phyloP scores from a whole-genome alignment of 2,113 vertebrate genomes.

The Prinia subflava region DNA sequence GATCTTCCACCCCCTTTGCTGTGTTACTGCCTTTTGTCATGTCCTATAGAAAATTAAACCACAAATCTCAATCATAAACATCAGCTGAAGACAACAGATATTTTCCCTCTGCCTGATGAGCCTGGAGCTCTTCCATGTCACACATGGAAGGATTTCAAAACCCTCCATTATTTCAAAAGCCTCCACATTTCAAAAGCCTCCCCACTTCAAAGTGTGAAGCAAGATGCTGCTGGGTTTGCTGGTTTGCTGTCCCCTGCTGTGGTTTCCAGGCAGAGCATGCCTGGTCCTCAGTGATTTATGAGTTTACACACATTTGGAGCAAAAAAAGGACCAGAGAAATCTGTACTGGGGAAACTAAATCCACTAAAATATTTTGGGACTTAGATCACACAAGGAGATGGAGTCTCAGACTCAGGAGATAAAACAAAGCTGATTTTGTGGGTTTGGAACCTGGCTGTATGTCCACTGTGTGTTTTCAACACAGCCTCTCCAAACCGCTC shows the following conservation, averaged over 20 bases:
- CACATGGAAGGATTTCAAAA: background rate
- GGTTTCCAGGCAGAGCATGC: background rate
- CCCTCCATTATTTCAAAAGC: background rate
- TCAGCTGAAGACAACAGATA: background rate
- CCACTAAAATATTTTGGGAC: background rate
- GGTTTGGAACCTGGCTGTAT: background rate
- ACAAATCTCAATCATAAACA: background rate
- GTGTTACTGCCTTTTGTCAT: accelerated
- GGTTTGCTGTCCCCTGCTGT: background rate
- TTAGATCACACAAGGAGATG: background rate
- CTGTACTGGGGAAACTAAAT: background rate
- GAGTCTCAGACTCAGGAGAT: accelerated
- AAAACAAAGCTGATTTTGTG: background rate
- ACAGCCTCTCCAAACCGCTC: background rate
- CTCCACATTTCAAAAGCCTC: background rate
- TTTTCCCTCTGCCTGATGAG: background rate
- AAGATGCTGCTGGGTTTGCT: background rate
- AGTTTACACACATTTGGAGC: accelerated
- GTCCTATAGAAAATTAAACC: background rate
- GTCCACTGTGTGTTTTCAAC: background rate
- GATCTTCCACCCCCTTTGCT: too few species aligned
- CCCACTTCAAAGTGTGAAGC: accelerated
- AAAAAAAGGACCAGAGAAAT: background rate
- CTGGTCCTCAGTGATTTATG: background rate
- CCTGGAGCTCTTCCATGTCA: background rate